Conservation (phyloP, 2,888 invertebrate genomes). For the Tryphoninae sp. region DNA sequence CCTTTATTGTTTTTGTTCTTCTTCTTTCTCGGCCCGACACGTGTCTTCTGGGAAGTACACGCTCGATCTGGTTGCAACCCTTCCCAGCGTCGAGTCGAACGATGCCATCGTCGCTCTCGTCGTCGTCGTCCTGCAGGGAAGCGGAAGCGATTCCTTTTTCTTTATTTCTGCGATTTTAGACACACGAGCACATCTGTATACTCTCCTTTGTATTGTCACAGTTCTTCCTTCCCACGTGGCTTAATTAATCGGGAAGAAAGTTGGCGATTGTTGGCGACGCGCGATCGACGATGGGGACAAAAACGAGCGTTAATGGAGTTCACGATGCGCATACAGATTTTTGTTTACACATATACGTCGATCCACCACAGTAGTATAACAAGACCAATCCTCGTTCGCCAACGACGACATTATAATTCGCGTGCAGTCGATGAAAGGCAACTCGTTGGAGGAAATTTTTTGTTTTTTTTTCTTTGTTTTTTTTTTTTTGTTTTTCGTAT, state of each 20-base stretch:
- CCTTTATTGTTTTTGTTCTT: not conserved
- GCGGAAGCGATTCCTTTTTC: not conserved
- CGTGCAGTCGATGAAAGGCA: slow-evolving; percentile 78
- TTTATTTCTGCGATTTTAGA: not conserved
- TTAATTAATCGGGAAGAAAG: not conserved
- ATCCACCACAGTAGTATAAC: slow-evolving; percentile 43
- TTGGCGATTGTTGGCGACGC: not conserved
- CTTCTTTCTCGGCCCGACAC: not conserved
- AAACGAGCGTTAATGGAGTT: slow-evolving; percentile 10
- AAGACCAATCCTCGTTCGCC: slow-evolving; percentile 62
- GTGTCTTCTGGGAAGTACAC: not conserved
- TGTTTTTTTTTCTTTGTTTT: slow-evolving; percentile 46
- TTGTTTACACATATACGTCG: slow-evolving; percentile 9
- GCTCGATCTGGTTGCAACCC: slow-evolving; percentile 18
- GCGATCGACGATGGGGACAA: not conserved
- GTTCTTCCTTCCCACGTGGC: not conserved
- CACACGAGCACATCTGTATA: not conserved
- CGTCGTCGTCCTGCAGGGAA: not conserved
- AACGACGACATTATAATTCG: slow-evolving; percentile 66
- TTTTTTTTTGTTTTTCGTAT: slow-evolving; percentile 18
- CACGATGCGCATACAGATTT: slow-evolving; percentile 2
- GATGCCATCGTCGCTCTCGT: slow-evolving; percentile 1
- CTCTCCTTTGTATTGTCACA: not conserved
- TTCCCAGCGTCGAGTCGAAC: not conserved
- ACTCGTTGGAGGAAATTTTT: slow-evolving; percentile 78